Percentiles rank a stretch among this genome's conserved stretches.
phyloP scores from a whole-genome alignment of 2,797 vertebrate species.

The Syncerus caffer region DNA sequence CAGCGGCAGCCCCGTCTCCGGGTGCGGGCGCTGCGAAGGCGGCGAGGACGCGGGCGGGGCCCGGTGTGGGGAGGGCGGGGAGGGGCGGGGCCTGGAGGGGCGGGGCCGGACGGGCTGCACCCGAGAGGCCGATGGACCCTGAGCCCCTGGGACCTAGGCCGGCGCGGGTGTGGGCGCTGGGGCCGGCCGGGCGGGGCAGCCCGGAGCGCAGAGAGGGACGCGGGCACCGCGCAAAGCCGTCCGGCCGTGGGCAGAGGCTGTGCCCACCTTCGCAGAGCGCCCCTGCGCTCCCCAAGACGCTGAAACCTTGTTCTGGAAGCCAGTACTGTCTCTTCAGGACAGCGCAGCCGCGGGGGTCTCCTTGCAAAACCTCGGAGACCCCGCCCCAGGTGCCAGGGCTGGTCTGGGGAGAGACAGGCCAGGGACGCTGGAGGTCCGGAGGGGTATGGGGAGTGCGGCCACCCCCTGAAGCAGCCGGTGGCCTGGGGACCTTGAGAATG shows the following conservation, averaged over 20 bases:
- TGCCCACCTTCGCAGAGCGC: neutral
- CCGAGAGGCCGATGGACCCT: fast-evolving
- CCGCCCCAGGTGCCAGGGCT: neutral
- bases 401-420: neutral
- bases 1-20: neutral
- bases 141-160: neutral
- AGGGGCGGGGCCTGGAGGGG: neutral
- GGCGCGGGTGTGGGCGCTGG: neutral
- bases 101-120: neutral
- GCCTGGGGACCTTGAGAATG: neutral
- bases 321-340: neutral
- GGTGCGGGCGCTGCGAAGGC: neutral
- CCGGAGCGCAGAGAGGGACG: neutral
- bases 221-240: neutral
- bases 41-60: neutral
- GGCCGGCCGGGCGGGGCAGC: neutral
- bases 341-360: neutral
- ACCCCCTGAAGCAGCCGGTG: fast-evolving
- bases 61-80: neutral
- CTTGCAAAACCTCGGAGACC: neutral
- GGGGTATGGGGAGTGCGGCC: neutral
- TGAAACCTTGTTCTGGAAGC: neutral
- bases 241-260: neutral
- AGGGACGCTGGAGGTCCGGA: neutral
- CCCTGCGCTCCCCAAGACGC: neutral